Base-by-base conservation (phyloP, 2,888 invertebrate genomes). In the Agonopterix arenella region DNA sequence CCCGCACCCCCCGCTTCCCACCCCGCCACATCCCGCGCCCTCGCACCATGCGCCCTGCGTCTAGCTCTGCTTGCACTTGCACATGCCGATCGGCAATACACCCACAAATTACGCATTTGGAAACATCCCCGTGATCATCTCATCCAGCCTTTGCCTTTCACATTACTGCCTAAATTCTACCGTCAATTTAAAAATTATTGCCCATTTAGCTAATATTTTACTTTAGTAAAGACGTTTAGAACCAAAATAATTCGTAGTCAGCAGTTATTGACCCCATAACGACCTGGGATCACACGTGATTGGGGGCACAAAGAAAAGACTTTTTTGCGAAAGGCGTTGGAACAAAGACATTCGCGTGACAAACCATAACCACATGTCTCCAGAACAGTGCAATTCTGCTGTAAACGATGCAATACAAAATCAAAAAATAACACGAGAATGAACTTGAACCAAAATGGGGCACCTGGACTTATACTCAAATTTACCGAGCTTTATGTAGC, bases 221-320 rank as follows among this genome's bases (percentile, higher is more conserved):
- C 28, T 28, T 28, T 28, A 28, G 1, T 28, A 28, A 28, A 28
- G 38, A 45, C 36, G 52, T 48, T 52, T 52, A 52, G 47, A 52
- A 45, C 59, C 59, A 65, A 80, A 75, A 74, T 73, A 68, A 61
- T 64, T 69, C 65, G 56, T 56, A 73, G 64, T 69, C 67, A 71
- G 71, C 80, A 84, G 86, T 85, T 85, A 85, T 79, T 88, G 86
- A 89, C 86, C 88, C 82, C 82, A 58, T 80, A 83, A 79, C 81
- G 83, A 83, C 75, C 77, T 68, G 72, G 64, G 74, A 73, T 69
- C 80, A 86, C 88, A 89, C 85, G 88, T 89, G 88, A 88, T 86
- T 79, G 66, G 62, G 69, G 74, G 69, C 72, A 81, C 81, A 83
- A 84, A 73, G 72, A 61, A 43, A 43, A 43, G 13, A 43, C 11